Conservation (phyloP, 2,113 vertebrate species). For the Aptenodytes patagonicus region DNA sequence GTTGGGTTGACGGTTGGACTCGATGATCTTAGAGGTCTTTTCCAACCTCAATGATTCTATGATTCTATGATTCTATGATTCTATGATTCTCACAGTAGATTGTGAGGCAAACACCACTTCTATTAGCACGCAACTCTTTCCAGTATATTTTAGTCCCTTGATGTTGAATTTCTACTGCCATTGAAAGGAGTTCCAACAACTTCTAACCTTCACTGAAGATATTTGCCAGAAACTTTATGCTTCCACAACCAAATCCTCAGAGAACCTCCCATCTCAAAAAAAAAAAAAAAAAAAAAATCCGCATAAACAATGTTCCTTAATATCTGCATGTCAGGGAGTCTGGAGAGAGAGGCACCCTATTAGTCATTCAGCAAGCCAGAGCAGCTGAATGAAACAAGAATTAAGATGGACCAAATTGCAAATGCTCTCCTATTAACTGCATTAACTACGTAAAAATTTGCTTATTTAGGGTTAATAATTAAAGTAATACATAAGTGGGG, state of each 20-base stretch:
- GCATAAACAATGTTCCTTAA: fast-evolving
- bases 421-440: not conserved
- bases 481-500: not conserved
- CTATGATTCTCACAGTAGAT: too few species aligned
- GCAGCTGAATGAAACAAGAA: not conserved
- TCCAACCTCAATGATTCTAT: too few species aligned
- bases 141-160: not conserved
- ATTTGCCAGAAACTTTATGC: not conserved
- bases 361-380: not conserved
- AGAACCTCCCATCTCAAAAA: not conserved
- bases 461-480: constrained; percentile 33
- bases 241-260: not conserved
- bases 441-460: not conserved
- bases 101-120: not conserved
- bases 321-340: not conserved
- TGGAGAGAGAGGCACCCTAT: not conserved
- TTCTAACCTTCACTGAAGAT: not conserved
- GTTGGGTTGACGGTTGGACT: too few species aligned
- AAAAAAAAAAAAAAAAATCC: not conserved
- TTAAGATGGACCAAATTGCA: not conserved
- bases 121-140: not conserved
- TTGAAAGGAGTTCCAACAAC: not conserved
- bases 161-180: not conserved
- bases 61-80: too few species aligned
- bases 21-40: too few species aligned